Evolutionary conservation across 2,888 invertebrate species (phyloP).

Genomic region (Apotomis capreana): DNA sequence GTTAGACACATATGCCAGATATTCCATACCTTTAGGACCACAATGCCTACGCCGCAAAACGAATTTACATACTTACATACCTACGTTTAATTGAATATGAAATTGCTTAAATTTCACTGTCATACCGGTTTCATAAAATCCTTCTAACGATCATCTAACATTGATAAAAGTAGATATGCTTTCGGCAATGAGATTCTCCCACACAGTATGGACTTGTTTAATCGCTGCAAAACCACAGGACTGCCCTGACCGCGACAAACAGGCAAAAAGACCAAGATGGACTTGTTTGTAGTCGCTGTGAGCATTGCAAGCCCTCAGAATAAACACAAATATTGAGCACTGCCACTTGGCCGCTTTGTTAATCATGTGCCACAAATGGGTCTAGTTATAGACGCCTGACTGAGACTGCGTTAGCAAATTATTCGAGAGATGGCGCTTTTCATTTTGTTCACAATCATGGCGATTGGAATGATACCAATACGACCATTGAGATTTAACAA

Average conservation of each 20-base stretch:
- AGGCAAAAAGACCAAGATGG: slow-evolving; percentile 64
- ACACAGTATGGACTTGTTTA: slow-evolving; percentile 53
- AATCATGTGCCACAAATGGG: slow-evolving; percentile 30
- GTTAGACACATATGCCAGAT: too few species aligned
- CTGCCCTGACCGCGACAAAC: slow-evolving; percentile 75
- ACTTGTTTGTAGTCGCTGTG: slow-evolving; percentile 71
- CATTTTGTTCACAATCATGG: background rate
- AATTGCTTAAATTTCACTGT: too few species aligned
- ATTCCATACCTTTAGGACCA: too few species aligned
- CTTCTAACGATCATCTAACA: background rate
- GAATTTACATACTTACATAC: background rate
- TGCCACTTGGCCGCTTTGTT: slow-evolving; percentile 40
- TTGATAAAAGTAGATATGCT: background rate
- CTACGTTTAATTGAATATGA: background rate
- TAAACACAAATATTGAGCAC: slow-evolving; percentile 40
- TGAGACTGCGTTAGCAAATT: too few species aligned
- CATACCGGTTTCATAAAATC: background rate
- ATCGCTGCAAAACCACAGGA: slow-evolving; percentile 76
- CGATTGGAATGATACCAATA: too few species aligned
- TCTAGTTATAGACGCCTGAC: slow-evolving; percentile 7
- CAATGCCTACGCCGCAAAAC: too few species aligned
- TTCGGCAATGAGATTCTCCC: slow-evolving; percentile 37
- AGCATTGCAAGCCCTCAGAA: slow-evolving; percentile 66
- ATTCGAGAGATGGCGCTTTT: background rate
- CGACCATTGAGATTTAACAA: too few species aligned